Evolutionary conservation across 2,888 invertebrate genomes (phyloP).

Genomic region (Priocnemis perturbator): DNA sequence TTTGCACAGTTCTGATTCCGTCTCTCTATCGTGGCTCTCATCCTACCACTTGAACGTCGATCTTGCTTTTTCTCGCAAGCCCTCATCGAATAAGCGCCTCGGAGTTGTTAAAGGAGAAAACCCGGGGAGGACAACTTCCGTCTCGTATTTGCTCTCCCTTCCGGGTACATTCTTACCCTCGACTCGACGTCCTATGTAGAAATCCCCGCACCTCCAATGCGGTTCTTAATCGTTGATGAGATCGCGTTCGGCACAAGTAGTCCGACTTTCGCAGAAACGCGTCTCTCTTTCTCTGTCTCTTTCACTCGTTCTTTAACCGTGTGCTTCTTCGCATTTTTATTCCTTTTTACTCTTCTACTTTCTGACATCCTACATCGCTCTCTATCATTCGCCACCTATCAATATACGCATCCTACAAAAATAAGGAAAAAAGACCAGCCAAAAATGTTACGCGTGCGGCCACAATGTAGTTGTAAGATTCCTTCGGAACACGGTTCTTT

Average conservation of each 20-base stretch:
- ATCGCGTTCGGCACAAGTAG: slow-evolving; percentile 32
- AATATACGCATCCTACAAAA: no score
- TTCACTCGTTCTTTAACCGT: not conserved
- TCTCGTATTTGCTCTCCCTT: slow-evolving; percentile 24
- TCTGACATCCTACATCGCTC: not conserved
- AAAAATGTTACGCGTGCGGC: no score
- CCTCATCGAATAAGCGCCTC: no score
- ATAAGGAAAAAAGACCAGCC: no score
- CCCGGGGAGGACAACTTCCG: slow-evolving; percentile 22
- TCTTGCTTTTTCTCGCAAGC: no score
- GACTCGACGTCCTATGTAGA: slow-evolving; percentile 2
- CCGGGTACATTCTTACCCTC: slow-evolving; percentile 8
- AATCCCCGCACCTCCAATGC: slow-evolving; percentile 21
- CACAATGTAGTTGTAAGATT: no score
- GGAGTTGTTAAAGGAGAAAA: slow-evolving; percentile 28
- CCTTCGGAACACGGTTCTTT: no score
- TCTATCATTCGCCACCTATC: no score
- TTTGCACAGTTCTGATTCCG: no score
- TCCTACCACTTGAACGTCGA: no score
- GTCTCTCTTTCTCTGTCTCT: not conserved
- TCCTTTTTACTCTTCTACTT: not conserved
- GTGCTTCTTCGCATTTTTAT: not conserved
- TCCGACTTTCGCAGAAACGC: not conserved
- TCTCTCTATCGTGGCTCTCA: no score
- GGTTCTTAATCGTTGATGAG: slow-evolving; percentile 55